Evolutionary conservation across 37 sponge, comb jelly and placozoan species (phyloP), one percentile per base, ranked within the genome.

Genomic region (Eunapius fragilis): DNA sequence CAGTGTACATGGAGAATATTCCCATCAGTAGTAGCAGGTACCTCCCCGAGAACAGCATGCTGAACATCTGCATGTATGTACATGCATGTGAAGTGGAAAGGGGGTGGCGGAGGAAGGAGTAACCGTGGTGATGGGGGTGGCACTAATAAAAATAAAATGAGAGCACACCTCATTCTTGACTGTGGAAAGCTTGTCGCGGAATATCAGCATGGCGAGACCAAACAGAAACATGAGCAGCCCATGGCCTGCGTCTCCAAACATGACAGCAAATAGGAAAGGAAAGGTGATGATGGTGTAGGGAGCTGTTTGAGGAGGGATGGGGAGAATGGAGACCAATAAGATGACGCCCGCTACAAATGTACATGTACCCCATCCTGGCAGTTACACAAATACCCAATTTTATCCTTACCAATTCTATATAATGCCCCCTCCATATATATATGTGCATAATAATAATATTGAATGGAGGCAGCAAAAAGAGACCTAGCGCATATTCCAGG

Each of bases 161-260:
- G 28, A 95, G 93, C 80, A 90, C 96, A 76, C 93, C 96, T 47
- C 82, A 74, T 28, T 32, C 78, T 25, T 89, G 76, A 36, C 38
- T 50, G 23, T 84, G 87, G n/a, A 72, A 79, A 95, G 82, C n/a
- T 74, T 70, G 27, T 86, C 87, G 77, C 92, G 93, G 47, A 80
- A 85, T 28, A 90, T 67, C 23, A 95, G 89, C 32, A 95, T 58
- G 69, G 79, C 68, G 31, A 92, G 58, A 23, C 90, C 96, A 86
- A 86, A 82, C 6, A 95, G 75, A 26, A 74, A 67, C 93, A 95
- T 93, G 31, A 95, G 32, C 24, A 93, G 69, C 1, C 96, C 96
- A 74, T 95, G 96, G 25, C 93, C 96, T 49, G 84, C 86, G 84
- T 95, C 96, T 70, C 96, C 96, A 82, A 95, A 95, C 96, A 95